Conservation (phyloP, 2,797 vertebrate species). For the Sebastolobus alascanus region DNA sequence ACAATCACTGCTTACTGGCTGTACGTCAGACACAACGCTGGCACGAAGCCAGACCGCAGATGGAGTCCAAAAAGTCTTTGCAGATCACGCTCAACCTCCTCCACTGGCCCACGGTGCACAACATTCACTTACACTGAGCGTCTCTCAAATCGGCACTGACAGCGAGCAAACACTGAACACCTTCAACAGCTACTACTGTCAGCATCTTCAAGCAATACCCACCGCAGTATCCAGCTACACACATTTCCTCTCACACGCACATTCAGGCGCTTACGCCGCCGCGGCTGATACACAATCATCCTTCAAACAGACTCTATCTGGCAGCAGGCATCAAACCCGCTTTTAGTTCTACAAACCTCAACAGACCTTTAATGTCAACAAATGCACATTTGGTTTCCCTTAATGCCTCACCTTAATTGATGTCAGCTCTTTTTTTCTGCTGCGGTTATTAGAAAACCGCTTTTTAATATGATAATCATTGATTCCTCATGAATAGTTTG, state of each 20-base stretch:
- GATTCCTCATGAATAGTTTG: conserved; percentile 77
- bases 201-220: conserved; percentile 71
- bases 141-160: conserved; percentile 76
- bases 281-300: conserved; percentile 48
- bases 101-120: conserved; percentile 69
- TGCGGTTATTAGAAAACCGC: conserved; percentile 33
- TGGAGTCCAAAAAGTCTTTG: conserved; percentile 68
- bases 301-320: conserved; percentile 52
- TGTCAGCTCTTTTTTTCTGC: conserved; percentile 48
- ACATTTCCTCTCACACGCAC: conserved; percentile 13
- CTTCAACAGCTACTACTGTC: conserved; percentile 74
- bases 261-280: not conserved
- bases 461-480: conserved; percentile 79
- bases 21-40: conserved; percentile 54
- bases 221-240: conserved; percentile 44
- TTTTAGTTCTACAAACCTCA: conserved; percentile 46
- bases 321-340: conserved; percentile 58
- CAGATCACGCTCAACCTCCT: conserved; percentile 71
- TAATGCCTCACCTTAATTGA: conserved; percentile 65
- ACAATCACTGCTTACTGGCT: conserved; percentile 65
- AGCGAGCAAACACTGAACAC: conserved; percentile 78
- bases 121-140: conserved; percentile 74
- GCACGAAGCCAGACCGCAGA: conserved; percentile 61
- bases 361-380: conserved; percentile 59
- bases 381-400: conserved; percentile 43